These are phyloP conservation scores for Thelohanellus kitauei DNA, from an alignment of 30 jellyfish, hydroid and myxozoan species.

Conservation along the genomic window DNA sequence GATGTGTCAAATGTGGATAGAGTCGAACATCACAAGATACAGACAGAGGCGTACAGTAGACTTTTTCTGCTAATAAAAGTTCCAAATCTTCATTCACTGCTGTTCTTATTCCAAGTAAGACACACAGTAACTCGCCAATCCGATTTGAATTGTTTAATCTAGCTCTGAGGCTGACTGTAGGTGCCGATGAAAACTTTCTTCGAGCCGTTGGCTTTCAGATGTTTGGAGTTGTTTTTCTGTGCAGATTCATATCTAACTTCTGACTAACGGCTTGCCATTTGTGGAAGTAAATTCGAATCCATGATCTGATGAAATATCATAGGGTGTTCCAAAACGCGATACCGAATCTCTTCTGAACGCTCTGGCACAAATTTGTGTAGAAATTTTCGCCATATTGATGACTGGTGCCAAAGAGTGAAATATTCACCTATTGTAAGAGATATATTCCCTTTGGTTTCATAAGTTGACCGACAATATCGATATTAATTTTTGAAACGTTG, in stretches of 20 bases:
- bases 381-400: slow-evolving; percentile 1
- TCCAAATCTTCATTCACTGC: slow-evolving; percentile 5
- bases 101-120: slow-evolving; percentile 5
- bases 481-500: slow-evolving; percentile 6
- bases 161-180: slow-evolving; percentile 2
- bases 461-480: slow-evolving; percentile 11
- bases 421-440: slow-evolving; percentile 11
- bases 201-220: slow-evolving; percentile 9
- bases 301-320: slow-evolving; percentile 7
- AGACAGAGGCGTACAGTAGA: too few species aligned
- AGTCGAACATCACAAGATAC: too few species aligned
- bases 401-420: slow-evolving; percentile 16
- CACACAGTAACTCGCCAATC: slow-evolving; percentile 3
- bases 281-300: slow-evolving; percentile 11
- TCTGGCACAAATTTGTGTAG: slow-evolving; percentile 5
- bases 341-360: slow-evolving; percentile 8
- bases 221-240: too few species aligned
- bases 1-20: too few species aligned
- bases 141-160: slow-evolving; percentile 2
- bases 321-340: slow-evolving; percentile 10
- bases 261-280: not conserved
- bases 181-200: slow-evolving; percentile 13
- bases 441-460: slow-evolving; percentile 2
- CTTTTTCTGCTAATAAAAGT: slow-evolving; percentile 5
- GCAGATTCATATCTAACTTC: slow-evolving; percentile 5